Evolutionary conservation across 2,888 invertebrate species (phyloP), one percentile per base, ranked within the genome.

Genomic region (Aphidius colemani): DNA sequence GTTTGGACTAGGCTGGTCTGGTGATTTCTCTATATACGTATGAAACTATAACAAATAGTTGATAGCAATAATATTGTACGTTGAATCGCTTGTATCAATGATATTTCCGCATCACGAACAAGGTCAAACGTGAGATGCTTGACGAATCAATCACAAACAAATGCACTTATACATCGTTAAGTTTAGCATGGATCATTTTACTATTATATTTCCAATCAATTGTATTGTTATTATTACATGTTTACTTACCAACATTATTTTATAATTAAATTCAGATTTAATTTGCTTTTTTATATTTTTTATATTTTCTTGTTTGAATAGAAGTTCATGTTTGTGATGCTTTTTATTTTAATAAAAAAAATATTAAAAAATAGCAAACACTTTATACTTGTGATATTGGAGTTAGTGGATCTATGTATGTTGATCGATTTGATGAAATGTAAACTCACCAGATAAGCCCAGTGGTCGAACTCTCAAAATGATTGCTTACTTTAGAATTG

Each of bases 141-240:
- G 53, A 41, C 13, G 9, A 53, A 59, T 63, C 13, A 63, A 65
- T 53, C 51, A 18, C 53, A 63, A 65, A 65, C 48, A 46, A 62
- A 39, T 13, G 44, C 63, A 67, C 55, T 61, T 44, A 53, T 66
- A 69, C 67, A 66, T 71, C 59, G 61, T 51, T 51, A 53, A 44
- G 61, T 61, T 65, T 67, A 65, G 68, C 7, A 30, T 30, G 30
- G 4, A 48, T 13, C 11, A 48, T 11, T 48, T 3, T 48, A 7
- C 48, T 13, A 7, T 48, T 7, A 48, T 48, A 48, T 13, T 13
- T 48, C 4, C 2, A 75, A 75, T 75, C 74, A 78, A 79, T 79
- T 78, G 79, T 78, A 76, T 77, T 71, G 72, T 70, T 72, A 75
- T 76, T 76, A 76, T 78, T 77, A 18, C 13, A 18, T 76, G 78